A percentile compares a stretch with the other conserved stretches of the same genome.
Evolutionary conservation across 2,888 invertebrate genomes (phyloP).

Genomic region (Dynastes hyllus): DNA sequence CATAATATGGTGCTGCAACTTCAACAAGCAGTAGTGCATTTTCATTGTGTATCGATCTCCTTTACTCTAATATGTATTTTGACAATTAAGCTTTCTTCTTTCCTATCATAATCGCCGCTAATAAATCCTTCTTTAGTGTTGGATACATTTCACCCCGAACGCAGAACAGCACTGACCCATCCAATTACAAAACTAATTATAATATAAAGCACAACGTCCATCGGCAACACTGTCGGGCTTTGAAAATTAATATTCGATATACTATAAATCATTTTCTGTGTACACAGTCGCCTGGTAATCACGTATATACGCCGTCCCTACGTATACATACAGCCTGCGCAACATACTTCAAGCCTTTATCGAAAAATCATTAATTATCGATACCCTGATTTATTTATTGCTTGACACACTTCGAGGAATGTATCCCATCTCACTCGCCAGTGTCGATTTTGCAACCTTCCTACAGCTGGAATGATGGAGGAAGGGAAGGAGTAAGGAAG

Average conservation of each 20-base stretch:
- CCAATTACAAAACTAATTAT: slow-evolving; percentile 12
- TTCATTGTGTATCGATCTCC: too few relatives aligned
- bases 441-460: neutral
- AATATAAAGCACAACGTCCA: neutral
- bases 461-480: neutral
- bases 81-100: too few relatives aligned
- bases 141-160: too few relatives aligned
- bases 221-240: neutral
- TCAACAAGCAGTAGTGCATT: too few relatives aligned
- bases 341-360: slow-evolving; percentile 8
- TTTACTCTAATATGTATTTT: too few relatives aligned
- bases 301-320: neutral
- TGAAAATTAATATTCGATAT: slow-evolving; percentile 8
- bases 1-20: too few relatives aligned
- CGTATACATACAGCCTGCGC: neutral
- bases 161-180: neutral
- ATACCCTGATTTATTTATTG: slow-evolving; percentile 24
- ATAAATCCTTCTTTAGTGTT: too few relatives aligned
- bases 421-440: neutral
- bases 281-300: neutral
- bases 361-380: slow-evolving; percentile 34
- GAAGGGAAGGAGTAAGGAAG: too few relatives aligned
- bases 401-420: neutral
- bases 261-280: neutral
- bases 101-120: too few relatives aligned